Evolutionary conservation across 2,797 vertebrate genomes (phyloP), one percentile per base, ranked within the genome.

Genomic region (Gadopsis bispinosus): DNA sequence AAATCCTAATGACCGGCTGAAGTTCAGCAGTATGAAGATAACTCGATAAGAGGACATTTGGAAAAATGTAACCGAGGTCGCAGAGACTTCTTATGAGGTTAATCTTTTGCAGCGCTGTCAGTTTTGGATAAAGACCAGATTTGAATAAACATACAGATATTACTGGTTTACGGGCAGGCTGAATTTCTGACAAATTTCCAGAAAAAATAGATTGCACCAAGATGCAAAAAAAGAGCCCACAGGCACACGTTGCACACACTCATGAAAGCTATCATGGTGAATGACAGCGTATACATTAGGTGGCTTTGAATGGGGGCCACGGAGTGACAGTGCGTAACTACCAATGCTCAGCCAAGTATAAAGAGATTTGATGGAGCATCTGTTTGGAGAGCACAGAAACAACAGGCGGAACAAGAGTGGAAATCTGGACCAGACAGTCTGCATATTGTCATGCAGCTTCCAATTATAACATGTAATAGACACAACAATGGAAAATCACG

Each of bases 331-430:
- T 77, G 72, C 47, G 65, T 73, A 84, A 83, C 81, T 91, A 82
- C 83, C 82, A 81, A 69, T 87, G 84, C 84, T 88, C 89, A 90
- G 87, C 84, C 87, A 89, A 91, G 89, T 84, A 88, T 88, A 88
- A 87, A 91, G 87, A 82, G 86, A 87, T 90, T 88, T 93, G 92
- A 93, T 91, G 87, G 81, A 92, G 88, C 90, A 89, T 93, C 92
- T 93, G 90, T 92, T 92, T 92, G 83, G 90, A 88, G 79, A 88
- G 77, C 67, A 59, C 70, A 60, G 82, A 85, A 85, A 89, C 91
- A 92, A 92, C 84, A 87, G 85, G 89, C 84, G 59, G 86, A 92
- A 91, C 88, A 85, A 77, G 80, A 88, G 85, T 86, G 82, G 83
- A 92, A 90, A 89, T 90, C 75, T 88, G 88, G 84, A 86, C 78